Evolutionary conservation across 2,888 invertebrate species (phyloP), one percentile per base, ranked within the genome.

Genomic region (Mycalesis mineus): DNA sequence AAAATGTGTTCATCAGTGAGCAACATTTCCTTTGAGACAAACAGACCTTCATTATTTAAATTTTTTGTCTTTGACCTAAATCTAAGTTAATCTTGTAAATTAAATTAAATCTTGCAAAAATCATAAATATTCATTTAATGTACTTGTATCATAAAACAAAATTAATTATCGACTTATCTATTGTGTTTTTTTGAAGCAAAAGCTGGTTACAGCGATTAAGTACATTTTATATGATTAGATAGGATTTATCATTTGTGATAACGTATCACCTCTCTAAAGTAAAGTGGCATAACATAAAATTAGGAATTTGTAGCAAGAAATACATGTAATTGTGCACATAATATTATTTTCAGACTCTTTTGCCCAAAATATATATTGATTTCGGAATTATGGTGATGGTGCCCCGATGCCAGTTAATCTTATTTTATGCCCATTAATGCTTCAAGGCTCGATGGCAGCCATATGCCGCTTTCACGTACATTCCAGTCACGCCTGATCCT

Each of bases 191-290:
- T 31, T 31, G n/a, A 37, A 28, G 31, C 33, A 14, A 29, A 29
- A 31, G 40, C 40, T 17, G 8, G 45, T n/a, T 8, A 29, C 39
- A 40, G 8, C 36, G 50, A 47, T 44, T 49, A 55, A 36, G 36
- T 54, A 49, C 29, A 41, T 40, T 40, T 55, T 44, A 57, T 41
- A 14, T 31, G 63, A 65, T 65, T 39, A 65, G 63, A 65, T 65
- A 62, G 6, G 13, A 8, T 14, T 47, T 57, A 57, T 51, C 56
- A 28, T 22, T 8, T 8, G n/a, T 5, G 49, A 49, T 49, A 49
- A 49, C 37, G 7, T 48, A 48, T 49, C 49, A 0, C 0, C n/a
- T 14, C 8, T 28, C 22, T n/a, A 2, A 28, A 28, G 0, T 13
- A 22, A 49, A 49, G 13, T 49, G 13, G 1, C 22, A 4, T 28